These are phyloP conservation scores for Lacerta agilis DNA, from an alignment of 2,797 vertebrate species.

Conservation along the genomic window DNA sequence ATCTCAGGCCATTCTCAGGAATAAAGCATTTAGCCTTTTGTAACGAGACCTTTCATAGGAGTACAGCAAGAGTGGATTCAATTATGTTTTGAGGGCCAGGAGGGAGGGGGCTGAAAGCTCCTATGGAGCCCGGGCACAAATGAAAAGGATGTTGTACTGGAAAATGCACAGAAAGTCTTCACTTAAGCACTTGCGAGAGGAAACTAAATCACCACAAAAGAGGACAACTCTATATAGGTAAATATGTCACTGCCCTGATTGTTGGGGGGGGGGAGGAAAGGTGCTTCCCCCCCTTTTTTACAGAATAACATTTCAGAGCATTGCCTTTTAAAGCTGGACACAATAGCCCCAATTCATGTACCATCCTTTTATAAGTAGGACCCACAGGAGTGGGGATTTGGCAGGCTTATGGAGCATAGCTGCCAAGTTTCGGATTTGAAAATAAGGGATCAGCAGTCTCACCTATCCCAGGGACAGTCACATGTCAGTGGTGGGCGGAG, in stretches of 20 bases:
- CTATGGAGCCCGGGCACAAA: conserved; percentile 26
- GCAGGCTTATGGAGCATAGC: no score
- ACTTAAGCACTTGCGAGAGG: conserved; percentile 18
- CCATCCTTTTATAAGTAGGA: background rate
- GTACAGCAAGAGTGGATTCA: conserved; percentile 65
- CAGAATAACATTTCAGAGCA: background rate
- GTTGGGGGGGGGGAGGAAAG: no score
- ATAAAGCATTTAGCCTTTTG: conserved; percentile 75
- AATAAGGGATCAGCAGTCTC: no score
- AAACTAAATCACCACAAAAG: conserved; percentile 22
- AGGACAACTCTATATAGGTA: background rate
- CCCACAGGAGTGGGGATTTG: background rate
- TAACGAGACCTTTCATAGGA: conserved; percentile 59
- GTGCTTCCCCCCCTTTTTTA: no score
- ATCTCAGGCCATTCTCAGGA: conserved; percentile 71
- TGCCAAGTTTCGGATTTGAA: no score
- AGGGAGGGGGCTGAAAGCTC: conserved; percentile 35
- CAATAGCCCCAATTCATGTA: background rate
- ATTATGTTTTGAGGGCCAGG: conserved; percentile 41
- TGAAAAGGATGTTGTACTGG: conserved; percentile 35
- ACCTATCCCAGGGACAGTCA: no score
- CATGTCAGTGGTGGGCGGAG: no score
- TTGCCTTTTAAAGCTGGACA: background rate
- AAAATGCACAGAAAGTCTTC: background rate
- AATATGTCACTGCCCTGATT: conserved; percentile 17